Base-by-base conservation (phyloP, 2,113 vertebrate genomes). In the Campylomormyrus numenius region DNA sequence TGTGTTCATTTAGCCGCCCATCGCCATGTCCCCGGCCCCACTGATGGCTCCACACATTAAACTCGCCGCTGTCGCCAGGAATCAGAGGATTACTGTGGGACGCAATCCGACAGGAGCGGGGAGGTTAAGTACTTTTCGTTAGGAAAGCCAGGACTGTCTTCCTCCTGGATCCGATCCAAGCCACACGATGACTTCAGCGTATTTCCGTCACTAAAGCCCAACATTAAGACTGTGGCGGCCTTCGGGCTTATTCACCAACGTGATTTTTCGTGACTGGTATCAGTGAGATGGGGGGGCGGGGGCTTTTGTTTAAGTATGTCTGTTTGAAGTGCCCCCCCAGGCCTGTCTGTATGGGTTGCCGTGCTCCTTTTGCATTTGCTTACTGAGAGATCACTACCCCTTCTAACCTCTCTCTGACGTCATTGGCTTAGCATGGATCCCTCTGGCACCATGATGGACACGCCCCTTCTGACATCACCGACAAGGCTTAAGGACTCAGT, bases 61-160 rank as follows among this genome's bases (percentile, higher is more conserved):
- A 87, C 86, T 74, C n/a, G 35, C 84, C 21, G 85, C 84, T 42
- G 56, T 90, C 89, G 31, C 49, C 84, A 42, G 89, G 89, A 90
- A 90, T 87, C 89, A 74, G 66, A 87, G 85, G 89, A 87, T 90
- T 90, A 87, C 89, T 5, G 39, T 13, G 53, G 89, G 80, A 89
- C n/a, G 46, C 88, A 89, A 89, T 89, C 66, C 45, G 46, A 27
- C 88, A 89, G 88, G 66, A 66, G 83, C 15, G 31, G 17, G 13
- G 83, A 66, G 80, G 52, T 85, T 89, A 85, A 86, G 89, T 85
- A 66, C 24, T 49, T 90, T 90, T 49, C 56, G 49, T 90, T 85
- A 62, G 27, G 58, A 66, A 85, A 90, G 70, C 84, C 53, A 85
- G 24, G 86, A 49, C 84, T 70, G 89, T 53, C 89, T 74, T 90